A percentile compares a stretch with the other conserved stretches of the same genome.
Evolutionary conservation across 64 coral and sea anemone species (phyloP).

Genomic region (Platygyra sinensis): DNA sequence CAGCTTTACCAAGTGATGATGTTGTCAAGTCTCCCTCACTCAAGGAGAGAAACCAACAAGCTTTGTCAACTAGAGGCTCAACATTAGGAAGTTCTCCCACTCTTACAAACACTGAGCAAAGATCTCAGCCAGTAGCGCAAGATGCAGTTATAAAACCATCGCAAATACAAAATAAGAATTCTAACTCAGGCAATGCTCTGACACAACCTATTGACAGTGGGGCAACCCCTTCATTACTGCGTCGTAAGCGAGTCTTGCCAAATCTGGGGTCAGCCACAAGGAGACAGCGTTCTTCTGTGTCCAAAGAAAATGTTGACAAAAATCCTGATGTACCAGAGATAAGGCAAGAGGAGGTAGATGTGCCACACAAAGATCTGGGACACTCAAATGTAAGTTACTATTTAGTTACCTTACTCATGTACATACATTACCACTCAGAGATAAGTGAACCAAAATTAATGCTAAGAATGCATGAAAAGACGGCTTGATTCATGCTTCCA

Average conservation of each 20-base stretch:
- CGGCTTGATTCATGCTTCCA: too few species aligned
- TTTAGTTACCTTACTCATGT: too few species aligned
- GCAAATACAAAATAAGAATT: background rate
- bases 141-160: conserved; percentile 8
- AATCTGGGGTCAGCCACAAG: conserved; percentile 31
- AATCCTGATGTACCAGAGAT: background rate
- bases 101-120: conserved; percentile 2
- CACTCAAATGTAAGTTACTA: background rate
- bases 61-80: background rate
- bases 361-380: background rate
- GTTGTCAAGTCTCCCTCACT: background rate
- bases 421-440: too few species aligned
- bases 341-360: background rate
- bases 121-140: background rate
- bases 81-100: background rate
- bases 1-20: background rate
- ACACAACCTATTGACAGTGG: background rate
- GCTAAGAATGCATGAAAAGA: too few species aligned
- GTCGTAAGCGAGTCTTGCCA: conserved; percentile 30
- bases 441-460: too few species aligned
- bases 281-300: conserved; percentile 19
- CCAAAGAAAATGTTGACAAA: conserved; percentile 26
- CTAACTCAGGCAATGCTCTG: background rate
- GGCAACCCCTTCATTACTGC: background rate
- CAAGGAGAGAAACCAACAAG: conserved; percentile 29